phyloP scores from a whole-genome alignment of 1,140 invertebrate species.

The Calliopsis andreniformis region DNA sequence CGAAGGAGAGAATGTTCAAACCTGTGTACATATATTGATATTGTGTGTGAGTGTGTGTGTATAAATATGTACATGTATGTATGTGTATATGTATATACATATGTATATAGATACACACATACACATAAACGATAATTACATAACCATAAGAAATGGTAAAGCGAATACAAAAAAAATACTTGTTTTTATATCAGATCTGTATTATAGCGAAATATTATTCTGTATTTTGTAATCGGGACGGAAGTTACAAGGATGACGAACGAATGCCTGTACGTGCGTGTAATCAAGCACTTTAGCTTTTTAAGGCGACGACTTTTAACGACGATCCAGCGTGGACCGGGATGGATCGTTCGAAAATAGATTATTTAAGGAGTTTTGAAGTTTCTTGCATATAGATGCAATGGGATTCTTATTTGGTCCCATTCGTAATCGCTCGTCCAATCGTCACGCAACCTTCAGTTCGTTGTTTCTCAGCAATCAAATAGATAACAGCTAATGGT shows the following conservation, averaged over 20 bases:
- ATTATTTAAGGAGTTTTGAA: conserved; percentile 61
- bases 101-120: conserved; percentile 68
- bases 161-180: conserved; percentile 77
- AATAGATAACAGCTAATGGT: conserved; percentile 15
- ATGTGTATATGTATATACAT: conserved; percentile 64
- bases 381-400: conserved; percentile 62
- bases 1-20: conserved; percentile 68
- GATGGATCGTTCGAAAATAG: conserved; percentile 48
- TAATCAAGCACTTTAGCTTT: conserved; percentile 64
- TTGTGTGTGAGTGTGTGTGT: conserved; percentile 73
- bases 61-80: conserved; percentile 68
- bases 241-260: conserved; percentile 70
- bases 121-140: conserved; percentile 72
- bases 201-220: conserved; percentile 80
- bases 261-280: conserved; percentile 62
- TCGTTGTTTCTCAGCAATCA: conserved; percentile 4
- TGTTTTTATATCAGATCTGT: conserved; percentile 81
- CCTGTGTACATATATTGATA: conserved; percentile 78
- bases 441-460: conserved; percentile 28
- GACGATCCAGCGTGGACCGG: conserved; percentile 52
- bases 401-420: conserved; percentile 53
- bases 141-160: conserved; percentile 74
- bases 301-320: conserved; percentile 53
- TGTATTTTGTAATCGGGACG: conserved; percentile 80
- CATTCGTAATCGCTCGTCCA: conserved; percentile 55